Base-by-base conservation (phyloP, 2,113 vertebrate genomes). In the Poeciliopsis occidentalis region DNA sequence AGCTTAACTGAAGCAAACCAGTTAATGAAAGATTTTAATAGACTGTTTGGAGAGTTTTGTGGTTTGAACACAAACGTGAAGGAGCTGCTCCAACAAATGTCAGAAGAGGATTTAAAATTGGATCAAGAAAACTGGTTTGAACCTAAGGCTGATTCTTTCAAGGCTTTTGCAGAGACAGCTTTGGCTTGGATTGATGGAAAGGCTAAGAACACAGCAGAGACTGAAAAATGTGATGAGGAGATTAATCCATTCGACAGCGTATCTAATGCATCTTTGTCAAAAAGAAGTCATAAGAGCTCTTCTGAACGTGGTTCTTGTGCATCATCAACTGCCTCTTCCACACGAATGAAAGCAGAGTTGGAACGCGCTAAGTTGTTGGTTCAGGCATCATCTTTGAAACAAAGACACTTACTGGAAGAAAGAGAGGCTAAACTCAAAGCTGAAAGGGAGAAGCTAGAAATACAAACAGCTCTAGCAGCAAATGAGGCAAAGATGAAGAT, bases 101-200 rank as follows among this genome's bases (percentile, higher is more conserved):
- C 1, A 0, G 34, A 44, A 15, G 24, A 66, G 10, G 34, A 67
- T 7, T 26, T 67, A n/a, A 68, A 47, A 7, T 30, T 11, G 30
- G 66, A 68, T 15, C 41, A 68, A 19, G 15, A 11, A 8, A 51
- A 51, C 4, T 51, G 66, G 66, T 54, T 68, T 24, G 41, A 51
- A 68, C 41, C 66, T 1, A 68, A 68, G 41, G 27, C 66, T 19
- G 41, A 68, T 51, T 51, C 17, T 5, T 54, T 69, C 22, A 69
- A 32, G 41, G 67, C 0, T 24, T 69, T 69, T 54, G 29, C 29
- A 1, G 44, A 54, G 19, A 19, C 17, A 24, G 29, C 44, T 51
- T 12, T 39, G 37, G 12, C 37, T 39, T 39, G 37, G 37, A 39
- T 39, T 39, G 37, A 39, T 11, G 37, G 10, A 12, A 39, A 39